Conservation (phyloP, 2,797 vertebrate genomes). For the Sebastes matsubarae region DNA sequence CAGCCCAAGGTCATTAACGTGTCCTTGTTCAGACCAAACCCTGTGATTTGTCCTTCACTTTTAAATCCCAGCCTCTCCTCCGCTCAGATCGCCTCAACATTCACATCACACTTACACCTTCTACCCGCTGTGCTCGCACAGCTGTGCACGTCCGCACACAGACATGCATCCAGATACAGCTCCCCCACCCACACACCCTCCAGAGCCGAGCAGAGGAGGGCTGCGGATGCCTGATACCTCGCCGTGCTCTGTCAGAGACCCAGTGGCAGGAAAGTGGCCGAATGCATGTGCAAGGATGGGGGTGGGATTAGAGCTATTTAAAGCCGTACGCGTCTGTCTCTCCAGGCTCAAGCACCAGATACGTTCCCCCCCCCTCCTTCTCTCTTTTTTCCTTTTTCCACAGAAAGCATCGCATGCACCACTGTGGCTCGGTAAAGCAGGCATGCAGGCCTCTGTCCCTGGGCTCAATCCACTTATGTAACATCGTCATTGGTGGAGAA, state of each 20-base stretch:
- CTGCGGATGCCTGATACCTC: conserved; percentile 53
- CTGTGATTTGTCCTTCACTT: conserved; percentile 46
- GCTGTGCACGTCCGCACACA: conserved; percentile 17
- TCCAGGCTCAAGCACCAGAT: conserved; percentile 60
- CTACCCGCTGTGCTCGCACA: background rate
- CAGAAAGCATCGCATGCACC: conserved; percentile 46
- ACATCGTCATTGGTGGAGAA: conserved; percentile 70
- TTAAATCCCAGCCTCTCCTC: conserved; percentile 15
- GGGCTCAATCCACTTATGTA: conserved; percentile 73
- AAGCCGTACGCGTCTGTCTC: conserved; percentile 71
- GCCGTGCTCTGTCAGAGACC: conserved; percentile 51
- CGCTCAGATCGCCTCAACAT: conserved; percentile 27
- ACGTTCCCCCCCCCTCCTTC: conserved; percentile 16
- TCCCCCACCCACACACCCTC: conserved; percentile 42
- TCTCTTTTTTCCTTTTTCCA: conserved; percentile 26
- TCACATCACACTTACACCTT: conserved; percentile 51
- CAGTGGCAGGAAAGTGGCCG: conserved; percentile 65
- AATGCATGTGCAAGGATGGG: conserved; percentile 68
- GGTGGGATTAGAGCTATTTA: conserved; percentile 80
- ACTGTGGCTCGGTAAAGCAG: conserved; percentile 40
- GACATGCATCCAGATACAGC: conserved; percentile 15
- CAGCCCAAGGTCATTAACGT: conserved; percentile 42
- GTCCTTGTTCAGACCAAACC: conserved; percentile 40
- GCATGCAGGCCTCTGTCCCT: conserved; percentile 58
- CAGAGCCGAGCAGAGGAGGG: conserved; percentile 12